These are phyloP conservation scores for Tubiluchus corallicola DNA, from an alignment of 2,888 invertebrate species.

Conservation along the genomic window DNA sequence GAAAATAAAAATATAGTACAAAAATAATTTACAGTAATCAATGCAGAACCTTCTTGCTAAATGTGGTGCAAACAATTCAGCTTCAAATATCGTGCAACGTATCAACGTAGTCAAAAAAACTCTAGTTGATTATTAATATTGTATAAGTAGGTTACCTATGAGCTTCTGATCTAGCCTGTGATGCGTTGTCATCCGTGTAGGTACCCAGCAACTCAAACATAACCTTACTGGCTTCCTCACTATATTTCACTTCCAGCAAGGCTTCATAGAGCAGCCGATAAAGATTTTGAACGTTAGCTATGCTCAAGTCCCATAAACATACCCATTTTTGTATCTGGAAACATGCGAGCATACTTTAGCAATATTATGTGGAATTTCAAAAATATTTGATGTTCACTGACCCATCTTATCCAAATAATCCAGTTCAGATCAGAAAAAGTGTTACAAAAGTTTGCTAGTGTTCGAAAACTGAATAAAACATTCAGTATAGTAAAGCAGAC, in stretches of 20 bases:
- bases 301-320: conserved; percentile 23
- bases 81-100: background rate
- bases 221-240: conserved; percentile 78
- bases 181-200: conserved; percentile 91
- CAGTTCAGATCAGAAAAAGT: no score
- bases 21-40: no score
- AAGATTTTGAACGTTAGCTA: conserved; percentile 51
- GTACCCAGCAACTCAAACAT: conserved; percentile 93
- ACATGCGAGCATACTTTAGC: no score
- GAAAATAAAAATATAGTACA: no score
- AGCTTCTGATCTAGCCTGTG: conserved; percentile 88
- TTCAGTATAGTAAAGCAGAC: no score
- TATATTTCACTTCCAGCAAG: conserved; percentile 53
- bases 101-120: conserved; percentile 7
- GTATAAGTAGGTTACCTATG: conserved; percentile 38
- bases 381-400: no score
- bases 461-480: no score
- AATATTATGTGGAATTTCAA: no score
- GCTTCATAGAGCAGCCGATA: conserved; percentile 74
- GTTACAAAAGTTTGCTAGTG: no score
- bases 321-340: conserved; percentile 29
- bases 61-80: conserved; percentile 1
- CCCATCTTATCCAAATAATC: no score
- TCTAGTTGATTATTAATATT: no score
- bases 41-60: no score